These are phyloP conservation scores for Solenopsis invicta DNA, from an alignment of 1,140 invertebrate genomes.

Conservation along the genomic window DNA sequence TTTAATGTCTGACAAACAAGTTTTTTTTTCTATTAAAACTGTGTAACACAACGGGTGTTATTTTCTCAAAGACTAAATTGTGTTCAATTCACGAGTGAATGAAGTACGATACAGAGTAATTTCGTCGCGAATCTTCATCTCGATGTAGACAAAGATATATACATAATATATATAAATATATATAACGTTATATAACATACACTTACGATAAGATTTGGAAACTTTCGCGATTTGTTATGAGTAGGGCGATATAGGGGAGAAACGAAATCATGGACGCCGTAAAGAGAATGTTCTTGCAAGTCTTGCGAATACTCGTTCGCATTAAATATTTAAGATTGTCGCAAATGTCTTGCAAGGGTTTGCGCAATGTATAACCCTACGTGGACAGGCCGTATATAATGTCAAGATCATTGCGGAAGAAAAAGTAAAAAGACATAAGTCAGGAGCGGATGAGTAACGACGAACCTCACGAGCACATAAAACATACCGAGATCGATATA, in stretches of 20 bases:
- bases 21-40: slow-evolving; percentile 6
- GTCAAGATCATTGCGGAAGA: background rate
- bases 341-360: background rate
- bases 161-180: background rate
- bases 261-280: background rate
- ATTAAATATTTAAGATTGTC: background rate
- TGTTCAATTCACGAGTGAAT: slow-evolving; percentile 66
- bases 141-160: background rate
- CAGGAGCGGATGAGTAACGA: slow-evolving; percentile 28
- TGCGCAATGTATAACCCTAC: background rate
- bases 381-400: background rate
- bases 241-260: background rate
- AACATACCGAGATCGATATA: slow-evolving; percentile 69
- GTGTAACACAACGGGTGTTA: background rate
- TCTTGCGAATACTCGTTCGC: background rate
- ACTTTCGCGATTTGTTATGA: background rate
- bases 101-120: slow-evolving; percentile 17
- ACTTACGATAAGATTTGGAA: slow-evolving; percentile 6
- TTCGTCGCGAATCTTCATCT: slow-evolving; percentile 32
- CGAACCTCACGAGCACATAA: slow-evolving; percentile 52
- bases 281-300: background rate
- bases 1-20: slow-evolving; percentile 15
- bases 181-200: background rate
- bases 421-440: background rate
- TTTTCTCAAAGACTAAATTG: slow-evolving; percentile 71